phyloP scores from a whole-genome alignment of 2,113 vertebrate genomes.

The Blennius ocellaris region DNA sequence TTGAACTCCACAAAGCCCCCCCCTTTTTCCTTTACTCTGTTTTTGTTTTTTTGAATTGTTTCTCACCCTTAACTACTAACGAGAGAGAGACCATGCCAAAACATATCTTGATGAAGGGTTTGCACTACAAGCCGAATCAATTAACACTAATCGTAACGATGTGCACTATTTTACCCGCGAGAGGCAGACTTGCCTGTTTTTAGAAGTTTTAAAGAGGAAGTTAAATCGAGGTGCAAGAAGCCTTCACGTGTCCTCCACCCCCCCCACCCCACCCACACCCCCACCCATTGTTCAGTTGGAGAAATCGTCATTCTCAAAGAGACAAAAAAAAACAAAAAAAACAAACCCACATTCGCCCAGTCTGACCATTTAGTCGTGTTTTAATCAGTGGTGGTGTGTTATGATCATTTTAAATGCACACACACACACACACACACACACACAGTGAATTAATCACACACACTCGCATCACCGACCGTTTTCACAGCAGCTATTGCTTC shows the following conservation, averaged over 20 bases:
- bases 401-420: slow-evolving; percentile 16
- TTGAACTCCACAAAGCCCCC: slow-evolving; percentile 43
- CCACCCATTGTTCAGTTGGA: slow-evolving; percentile 35
- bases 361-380: slow-evolving; percentile 49
- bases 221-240: slow-evolving; percentile 45
- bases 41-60: too few relatives aligned
- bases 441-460: slow-evolving; percentile 28
- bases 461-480: slow-evolving; percentile 27
- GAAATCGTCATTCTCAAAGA: slow-evolving; percentile 47
- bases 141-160: slow-evolving; percentile 82
- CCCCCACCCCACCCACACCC: neutral
- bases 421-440: slow-evolving; percentile 18
- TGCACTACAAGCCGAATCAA: slow-evolving; percentile 81
- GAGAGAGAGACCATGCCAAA: slow-evolving; percentile 74
- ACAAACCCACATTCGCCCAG: slow-evolving; percentile 34
- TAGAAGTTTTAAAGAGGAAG: slow-evolving; percentile 57
- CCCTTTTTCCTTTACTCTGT: slow-evolving; percentile 19
- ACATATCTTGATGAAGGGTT: slow-evolving; percentile 72
- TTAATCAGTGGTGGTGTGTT: slow-evolving; percentile 58
- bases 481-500: slow-evolving; percentile 59
- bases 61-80: slow-evolving; percentile 60
- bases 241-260: slow-evolving; percentile 41
- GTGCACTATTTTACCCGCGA: slow-evolving; percentile 79
- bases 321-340: too few relatives aligned
- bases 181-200: slow-evolving; percentile 63